Base-by-base conservation (phyloP, 2,113 vertebrate genomes). In the Girardinichthys multiradiatus region DNA sequence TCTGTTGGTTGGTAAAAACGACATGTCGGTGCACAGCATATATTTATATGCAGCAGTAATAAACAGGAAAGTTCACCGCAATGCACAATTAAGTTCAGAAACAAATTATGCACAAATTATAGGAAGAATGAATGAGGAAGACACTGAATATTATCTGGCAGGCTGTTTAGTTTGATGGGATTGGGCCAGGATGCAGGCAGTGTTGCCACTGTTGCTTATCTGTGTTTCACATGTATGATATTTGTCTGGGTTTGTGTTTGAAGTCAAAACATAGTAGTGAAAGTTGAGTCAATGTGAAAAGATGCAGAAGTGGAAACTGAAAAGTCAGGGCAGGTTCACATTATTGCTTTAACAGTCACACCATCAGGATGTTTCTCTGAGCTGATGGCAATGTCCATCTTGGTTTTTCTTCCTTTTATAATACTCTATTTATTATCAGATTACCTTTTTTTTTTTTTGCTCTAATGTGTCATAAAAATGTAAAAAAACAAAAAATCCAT, bases 221-320 rank as follows among this genome's bases (percentile, higher is more conserved):
- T 57, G 57, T 14, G 4, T 85, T 67, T 80, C 66, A 45, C 62
- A 75, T 74, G 74, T 21, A 24, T 42, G 12, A 57, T 74, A 76
- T 86, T 28, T 33, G 64, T 64, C 27, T 74, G 60, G n/a, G 31
- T 75, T 5, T 33, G 33, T 73, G 77, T 79, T 70, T 64, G 48
- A 80, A 70, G 73, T 54, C 77, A 79, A 88, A 82, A 82, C 64
- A 33, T 29, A 27, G 51, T 69, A 85, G 74, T 89, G 87, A 89
- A 85, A 87, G 85, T 63, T 90, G 87, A 90, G 57, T 92, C 86
- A 90, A 63, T 68, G n/a, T 82, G 87, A 87, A 69, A 86, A 76
- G 59, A 48, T 64, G 57, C 4, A 39, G 63, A 35, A 69, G 45
- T 79, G 65, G 81, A 79, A 90, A 81, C 57, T 61, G 73, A 77